Evolutionary conservation across 2,888 invertebrate species (phyloP), one percentile per base, ranked within the genome.

Genomic region (Rhamnusium bicolor): DNA sequence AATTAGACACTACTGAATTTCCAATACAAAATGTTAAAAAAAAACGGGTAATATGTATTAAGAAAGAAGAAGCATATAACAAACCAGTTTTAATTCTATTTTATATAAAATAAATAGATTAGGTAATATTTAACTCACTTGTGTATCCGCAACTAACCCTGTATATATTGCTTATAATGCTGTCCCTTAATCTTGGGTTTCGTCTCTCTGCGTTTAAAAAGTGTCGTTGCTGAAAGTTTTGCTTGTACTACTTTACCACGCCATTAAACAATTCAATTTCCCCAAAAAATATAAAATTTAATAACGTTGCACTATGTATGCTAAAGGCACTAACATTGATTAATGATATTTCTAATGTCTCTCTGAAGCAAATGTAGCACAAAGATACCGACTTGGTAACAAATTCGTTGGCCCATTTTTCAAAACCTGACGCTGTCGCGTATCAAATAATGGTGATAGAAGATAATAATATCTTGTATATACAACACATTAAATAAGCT

Each of bases 201-300:
- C n/a, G 2, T 2, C 1, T 40, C 0, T 40, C 40, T n/a, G 2
- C 40, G 12, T 40, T 40, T 40, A 40, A 40, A 40, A 40, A 51
- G 18, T 16, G 19, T 18, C 10, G 51, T 19, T 51, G 19, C 14
- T 61, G 19, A 46, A 40, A 61, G 61, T 61, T 61, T 47, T 19
- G n/a, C 61, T 51, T 61, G 61, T 24, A 21, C 12, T 46, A 69
- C 47, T 75, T 75, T 78, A 70, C 67, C 69, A 73, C 54, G 18
- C 73, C 73, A 76, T 76, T 73, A 71, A 65, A 65, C 73, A 73
- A 71, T 76, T 72, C 73, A 73, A 69, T 76, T 76, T 72, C 63
- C 71, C 62, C 8, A 18, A 71, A 73, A 73, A 73, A 68, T 69
- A 53, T 49, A 46, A 72, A 73, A 72, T 76, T 73, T 73, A 67